Evolutionary conservation across 2,888 invertebrate species (phyloP).

Genomic region (Heliconius hortense): DNA sequence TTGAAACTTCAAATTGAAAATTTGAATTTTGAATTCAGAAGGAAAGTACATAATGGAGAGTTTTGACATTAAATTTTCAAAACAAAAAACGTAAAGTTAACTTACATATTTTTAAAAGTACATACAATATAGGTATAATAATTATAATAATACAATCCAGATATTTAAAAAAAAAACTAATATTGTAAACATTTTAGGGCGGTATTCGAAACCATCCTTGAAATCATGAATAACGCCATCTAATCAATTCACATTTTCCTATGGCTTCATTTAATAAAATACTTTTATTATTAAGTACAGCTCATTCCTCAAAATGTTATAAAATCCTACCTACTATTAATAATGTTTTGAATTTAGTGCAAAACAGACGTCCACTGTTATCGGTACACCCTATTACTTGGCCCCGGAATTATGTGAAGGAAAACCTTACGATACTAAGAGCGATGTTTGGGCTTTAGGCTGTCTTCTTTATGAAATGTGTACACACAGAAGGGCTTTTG

Average conservation of each 20-base stretch:
- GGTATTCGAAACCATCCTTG: neutral
- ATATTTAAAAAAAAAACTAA: no score
- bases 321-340: neutral
- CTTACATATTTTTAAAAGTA: no score
- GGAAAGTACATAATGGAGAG: no score
- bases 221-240: neutral
- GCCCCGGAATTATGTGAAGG: slow-evolving; percentile 93
- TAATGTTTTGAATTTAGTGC: slow-evolving; percentile 65
- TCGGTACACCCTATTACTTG: slow-evolving; percentile 91
- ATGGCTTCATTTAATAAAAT: neutral
- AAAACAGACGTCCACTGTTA: slow-evolving; percentile 83
- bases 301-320: neutral
- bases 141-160: no score
- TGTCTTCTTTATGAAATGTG: slow-evolving; percentile 92
- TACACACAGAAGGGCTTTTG: slow-evolving; percentile 87
- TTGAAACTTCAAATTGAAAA: neutral
- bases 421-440: slow-evolving; percentile 88
- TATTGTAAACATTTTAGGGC: no score
- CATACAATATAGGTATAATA: no score
- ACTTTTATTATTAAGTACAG: neutral
- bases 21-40: neutral
- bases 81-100: no score
- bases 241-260: neutral
- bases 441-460: slow-evolving; percentile 93
- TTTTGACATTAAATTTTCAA: no score